These are phyloP conservation scores for Limanda limanda DNA, from an alignment of 2,113 vertebrate genomes.

Conservation along the genomic window DNA sequence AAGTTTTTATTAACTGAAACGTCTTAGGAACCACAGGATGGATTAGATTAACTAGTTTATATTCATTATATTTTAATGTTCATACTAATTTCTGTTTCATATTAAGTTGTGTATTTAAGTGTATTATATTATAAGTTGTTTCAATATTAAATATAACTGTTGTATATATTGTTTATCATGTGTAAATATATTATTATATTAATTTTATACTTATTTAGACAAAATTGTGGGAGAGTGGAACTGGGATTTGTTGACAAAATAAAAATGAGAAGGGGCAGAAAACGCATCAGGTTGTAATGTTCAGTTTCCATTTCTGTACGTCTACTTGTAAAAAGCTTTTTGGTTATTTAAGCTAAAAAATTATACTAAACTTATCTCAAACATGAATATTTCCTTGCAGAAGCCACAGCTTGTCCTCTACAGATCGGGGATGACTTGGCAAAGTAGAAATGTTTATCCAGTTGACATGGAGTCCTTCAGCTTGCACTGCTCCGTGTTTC, in stretches of 20 bases:
- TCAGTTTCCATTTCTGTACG: not conserved
- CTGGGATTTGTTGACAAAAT: not conserved
- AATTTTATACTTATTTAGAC: too few species aligned
- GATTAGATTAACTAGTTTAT: too few species aligned
- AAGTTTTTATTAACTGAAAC: too few species aligned
- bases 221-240: too few species aligned
- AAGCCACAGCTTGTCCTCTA: slow-evolving; percentile 28
- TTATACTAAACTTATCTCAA: not conserved
- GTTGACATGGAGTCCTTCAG: slow-evolving; percentile 34
- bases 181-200: too few species aligned
- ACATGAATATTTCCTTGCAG: not conserved
- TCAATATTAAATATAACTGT: too few species aligned
- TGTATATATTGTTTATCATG: too few species aligned
- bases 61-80: too few species aligned
- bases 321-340: not conserved
- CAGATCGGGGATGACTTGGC: slow-evolving; percentile 25
- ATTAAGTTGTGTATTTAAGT: too few species aligned
- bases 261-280: not conserved
- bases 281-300: not conserved
- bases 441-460: slow-evolving; percentile 3
- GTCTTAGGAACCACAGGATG: too few species aligned
- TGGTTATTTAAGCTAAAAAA: not conserved
- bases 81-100: too few species aligned
- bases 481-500: not conserved
- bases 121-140: too few species aligned